Percentiles rank a stretch among this genome's conserved stretches.
These are phyloP conservation scores for Beaufortia kweichowensis DNA, from an alignment of 2,113 vertebrate species.

Conservation along the genomic window DNA sequence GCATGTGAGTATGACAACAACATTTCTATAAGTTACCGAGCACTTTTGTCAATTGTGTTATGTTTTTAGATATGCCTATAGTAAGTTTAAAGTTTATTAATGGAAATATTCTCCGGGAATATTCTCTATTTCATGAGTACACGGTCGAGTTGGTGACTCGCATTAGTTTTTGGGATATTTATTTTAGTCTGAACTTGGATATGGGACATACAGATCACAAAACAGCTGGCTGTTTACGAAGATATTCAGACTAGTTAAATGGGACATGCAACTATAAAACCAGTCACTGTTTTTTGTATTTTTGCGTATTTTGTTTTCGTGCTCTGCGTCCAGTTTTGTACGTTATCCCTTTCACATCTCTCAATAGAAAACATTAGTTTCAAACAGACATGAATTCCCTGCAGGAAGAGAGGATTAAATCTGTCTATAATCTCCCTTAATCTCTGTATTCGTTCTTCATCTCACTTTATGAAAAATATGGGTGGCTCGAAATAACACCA, in stretches of 20 bases:
- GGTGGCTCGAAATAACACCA: conserved; percentile 16
- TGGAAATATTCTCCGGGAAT: too few relatives aligned
- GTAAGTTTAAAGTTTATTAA: not conserved
- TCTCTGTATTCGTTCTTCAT: conserved; percentile 66
- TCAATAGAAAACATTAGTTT: conserved; percentile 43
- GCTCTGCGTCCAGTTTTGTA: not conserved
- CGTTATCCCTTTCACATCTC: not conserved
- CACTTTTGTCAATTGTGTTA: not conserved
- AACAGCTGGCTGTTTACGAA: not conserved
- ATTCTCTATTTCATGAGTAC: too few relatives aligned
- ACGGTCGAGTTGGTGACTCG: too few relatives aligned
- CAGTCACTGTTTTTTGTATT: not conserved
- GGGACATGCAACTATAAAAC: too few relatives aligned
- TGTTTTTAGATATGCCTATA: not conserved
- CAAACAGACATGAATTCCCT: conserved; percentile 48
- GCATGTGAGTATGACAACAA: conserved; percentile 1
- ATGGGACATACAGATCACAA: not conserved
- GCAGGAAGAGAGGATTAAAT: conserved; percentile 64
- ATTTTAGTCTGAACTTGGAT: not conserved
- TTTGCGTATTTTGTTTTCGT: too few relatives aligned
- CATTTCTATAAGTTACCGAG: not conserved
- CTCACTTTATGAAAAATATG: conserved; percentile 50
- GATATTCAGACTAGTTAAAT: not conserved
- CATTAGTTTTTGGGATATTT: not conserved
- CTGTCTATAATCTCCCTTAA: conserved; percentile 67